phyloP scores from a whole-genome alignment of 2,888 invertebrate genomes.

The Phaonia tiefii region DNA sequence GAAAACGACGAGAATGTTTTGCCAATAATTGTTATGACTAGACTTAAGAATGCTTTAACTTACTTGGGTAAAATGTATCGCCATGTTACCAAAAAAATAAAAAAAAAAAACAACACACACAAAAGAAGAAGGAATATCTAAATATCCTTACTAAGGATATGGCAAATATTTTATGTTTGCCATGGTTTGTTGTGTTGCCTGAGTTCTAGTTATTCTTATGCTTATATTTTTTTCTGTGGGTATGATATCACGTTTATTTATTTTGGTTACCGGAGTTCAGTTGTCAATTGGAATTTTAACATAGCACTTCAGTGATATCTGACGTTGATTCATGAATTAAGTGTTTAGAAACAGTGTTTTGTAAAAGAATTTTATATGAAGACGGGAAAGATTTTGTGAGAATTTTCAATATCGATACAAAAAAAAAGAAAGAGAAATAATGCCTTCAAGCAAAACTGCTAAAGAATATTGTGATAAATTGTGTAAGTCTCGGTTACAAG shows the following conservation, averaged over 20 bases:
- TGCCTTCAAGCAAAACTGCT: slow-evolving; percentile 55
- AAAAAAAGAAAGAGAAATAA: slow-evolving; percentile 25
- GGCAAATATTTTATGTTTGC: slow-evolving; percentile 23
- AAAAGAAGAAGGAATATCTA: no score
- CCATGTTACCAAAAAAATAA: slow-evolving; percentile 13
- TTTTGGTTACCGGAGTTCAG: slow-evolving; percentile 63
- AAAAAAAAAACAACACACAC: no score
- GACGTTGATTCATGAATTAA: neutral
- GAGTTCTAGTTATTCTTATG: neutral
- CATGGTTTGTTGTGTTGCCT: neutral
- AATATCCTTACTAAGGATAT: slow-evolving; percentile 43
- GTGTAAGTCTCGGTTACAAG: no score
- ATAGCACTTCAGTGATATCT: slow-evolving; percentile 39
- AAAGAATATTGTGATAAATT: slow-evolving; percentile 67
- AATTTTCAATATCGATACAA: neutral
- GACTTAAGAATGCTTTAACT: slow-evolving; percentile 50
- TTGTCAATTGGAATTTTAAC: slow-evolving; percentile 61
- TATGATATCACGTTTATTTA: slow-evolving; percentile 55
- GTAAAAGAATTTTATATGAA: slow-evolving; percentile 6
- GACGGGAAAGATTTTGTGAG: neutral
- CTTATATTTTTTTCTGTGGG: slow-evolving; percentile 27
- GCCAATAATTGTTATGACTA: slow-evolving; percentile 77
- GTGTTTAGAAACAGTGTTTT: neutral
- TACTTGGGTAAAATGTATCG: neutral
- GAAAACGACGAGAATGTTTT: slow-evolving; percentile 72